Evolutionary conservation across 2,113 vertebrate genomes (phyloP).

Genomic region (Chamaetylas fuelleborni): DNA sequence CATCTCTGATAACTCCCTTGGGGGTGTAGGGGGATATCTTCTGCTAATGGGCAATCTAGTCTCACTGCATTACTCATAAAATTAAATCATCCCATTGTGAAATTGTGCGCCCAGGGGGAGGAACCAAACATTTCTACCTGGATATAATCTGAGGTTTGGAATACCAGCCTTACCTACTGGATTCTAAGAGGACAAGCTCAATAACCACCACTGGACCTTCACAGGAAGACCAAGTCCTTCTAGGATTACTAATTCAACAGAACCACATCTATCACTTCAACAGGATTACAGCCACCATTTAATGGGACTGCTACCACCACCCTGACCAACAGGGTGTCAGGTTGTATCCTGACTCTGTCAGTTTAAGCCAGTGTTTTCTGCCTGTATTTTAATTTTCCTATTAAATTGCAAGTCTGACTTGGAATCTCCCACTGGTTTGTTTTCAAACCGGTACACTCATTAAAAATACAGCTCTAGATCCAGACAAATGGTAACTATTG

Average conservation of each 20-base stretch:
- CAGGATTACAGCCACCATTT: too few relatives aligned
- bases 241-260: too few relatives aligned
- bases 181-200: not conserved
- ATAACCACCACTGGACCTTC: not conserved
- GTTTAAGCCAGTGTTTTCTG: too few relatives aligned
- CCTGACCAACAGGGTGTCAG: too few relatives aligned
- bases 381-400: too few relatives aligned
- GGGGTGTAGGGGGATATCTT: too few relatives aligned
- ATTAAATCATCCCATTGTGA: not conserved
- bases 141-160: not conserved
- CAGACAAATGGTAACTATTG: not conserved
- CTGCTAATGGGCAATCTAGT: not conserved
- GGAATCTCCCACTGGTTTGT: too few relatives aligned
- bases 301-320: too few relatives aligned
- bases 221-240: too few relatives aligned
- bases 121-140: not conserved
- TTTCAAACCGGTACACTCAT: not conserved
- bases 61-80: not conserved
- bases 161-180: not conserved
- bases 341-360: too few relatives aligned
- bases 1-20: not conserved
- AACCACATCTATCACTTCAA: too few relatives aligned
- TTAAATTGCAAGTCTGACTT: too few relatives aligned
- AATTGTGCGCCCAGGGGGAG: not conserved
- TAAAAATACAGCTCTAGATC: not conserved